These are phyloP conservation scores for Diabrotica balteata DNA, from an alignment of 2,888 invertebrate species.

Conservation along the genomic window DNA sequence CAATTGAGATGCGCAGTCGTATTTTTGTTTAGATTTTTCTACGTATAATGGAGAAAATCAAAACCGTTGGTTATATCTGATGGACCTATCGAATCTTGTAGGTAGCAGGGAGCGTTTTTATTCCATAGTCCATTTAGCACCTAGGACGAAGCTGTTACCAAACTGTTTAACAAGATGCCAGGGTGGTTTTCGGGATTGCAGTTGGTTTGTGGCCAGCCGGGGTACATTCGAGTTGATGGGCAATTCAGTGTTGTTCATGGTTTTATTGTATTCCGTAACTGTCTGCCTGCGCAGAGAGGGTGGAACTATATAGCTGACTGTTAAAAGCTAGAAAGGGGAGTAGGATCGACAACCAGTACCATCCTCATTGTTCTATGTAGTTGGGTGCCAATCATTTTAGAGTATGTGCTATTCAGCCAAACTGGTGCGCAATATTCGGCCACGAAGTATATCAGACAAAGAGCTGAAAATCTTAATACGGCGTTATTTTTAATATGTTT, in stretches of 20 bases:
- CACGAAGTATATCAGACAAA: neutral
- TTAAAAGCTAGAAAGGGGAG: neutral
- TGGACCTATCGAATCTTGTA: too few species aligned
- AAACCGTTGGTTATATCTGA: too few species aligned
- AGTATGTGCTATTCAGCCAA: conserved; percentile 26
- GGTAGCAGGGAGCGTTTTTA: too few species aligned
- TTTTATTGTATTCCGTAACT: conserved; percentile 14
- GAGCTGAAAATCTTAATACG: too few species aligned
- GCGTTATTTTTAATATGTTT: too few species aligned
- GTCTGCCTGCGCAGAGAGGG: neutral
- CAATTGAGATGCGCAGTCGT: too few species aligned
- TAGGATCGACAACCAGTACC: conserved; percentile 7
- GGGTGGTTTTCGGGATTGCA: neutral
- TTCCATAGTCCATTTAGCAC: too few species aligned
- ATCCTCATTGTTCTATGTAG: conserved; percentile 19
- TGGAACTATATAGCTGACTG: neutral
- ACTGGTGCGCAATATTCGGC: conserved; percentile 24
- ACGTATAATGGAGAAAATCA: too few species aligned
- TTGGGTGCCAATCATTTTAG: conserved; percentile 21
- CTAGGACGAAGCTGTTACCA: too few species aligned
- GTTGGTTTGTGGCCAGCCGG: neutral
- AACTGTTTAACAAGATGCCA: too few species aligned
- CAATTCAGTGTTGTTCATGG: neutral
- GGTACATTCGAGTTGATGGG: neutral
- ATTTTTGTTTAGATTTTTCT: too few species aligned